These are phyloP conservation scores for Diploscapter pachys DNA, from an alignment of 1,140 invertebrate genomes.

Conservation along the genomic window DNA sequence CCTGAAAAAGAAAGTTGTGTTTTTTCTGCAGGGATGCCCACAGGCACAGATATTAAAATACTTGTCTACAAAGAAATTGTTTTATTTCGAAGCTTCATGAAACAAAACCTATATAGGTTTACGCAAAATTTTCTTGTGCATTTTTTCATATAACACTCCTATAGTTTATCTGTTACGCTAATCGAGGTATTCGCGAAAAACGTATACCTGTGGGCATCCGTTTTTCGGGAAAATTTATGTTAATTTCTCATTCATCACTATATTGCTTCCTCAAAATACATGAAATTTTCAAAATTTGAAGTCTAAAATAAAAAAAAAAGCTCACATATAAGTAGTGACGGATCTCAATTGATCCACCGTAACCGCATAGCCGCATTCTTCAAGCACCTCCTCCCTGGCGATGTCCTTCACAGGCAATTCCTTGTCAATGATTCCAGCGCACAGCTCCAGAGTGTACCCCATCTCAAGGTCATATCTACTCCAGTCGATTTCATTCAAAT, in stretches of 20 bases:
- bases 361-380: conserved; percentile 91
- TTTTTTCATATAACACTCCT: conserved; percentile 55
- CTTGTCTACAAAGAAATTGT: conserved; percentile 46
- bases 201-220: background rate
- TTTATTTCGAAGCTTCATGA: conserved; percentile 64
- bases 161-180: background rate
- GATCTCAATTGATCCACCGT: conserved; percentile 70
- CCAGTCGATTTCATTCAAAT: conserved; percentile 67
- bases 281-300: background rate
- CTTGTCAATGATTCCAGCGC: conserved; percentile 93
- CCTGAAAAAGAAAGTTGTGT: no score
- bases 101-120: conserved; percentile 44
- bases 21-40: no score
- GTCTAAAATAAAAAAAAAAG: conserved; percentile 35
- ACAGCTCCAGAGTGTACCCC: conserved; percentile 83
- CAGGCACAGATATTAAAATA: no score
- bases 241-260: background rate
- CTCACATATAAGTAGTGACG: conserved; percentile 74
- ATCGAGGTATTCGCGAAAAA: background rate
- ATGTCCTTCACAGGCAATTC: conserved; percentile 66
- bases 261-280: background rate
- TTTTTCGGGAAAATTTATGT: background rate
- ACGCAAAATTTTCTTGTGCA: conserved; percentile 59
- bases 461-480: conserved; percentile 71
- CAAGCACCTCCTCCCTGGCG: conserved; percentile 79